A percentile compares a stretch with the other conserved stretches of the same genome.
Conservation (phyloP, 2,797 vertebrate species). For the Perodicticus potto region DNA sequence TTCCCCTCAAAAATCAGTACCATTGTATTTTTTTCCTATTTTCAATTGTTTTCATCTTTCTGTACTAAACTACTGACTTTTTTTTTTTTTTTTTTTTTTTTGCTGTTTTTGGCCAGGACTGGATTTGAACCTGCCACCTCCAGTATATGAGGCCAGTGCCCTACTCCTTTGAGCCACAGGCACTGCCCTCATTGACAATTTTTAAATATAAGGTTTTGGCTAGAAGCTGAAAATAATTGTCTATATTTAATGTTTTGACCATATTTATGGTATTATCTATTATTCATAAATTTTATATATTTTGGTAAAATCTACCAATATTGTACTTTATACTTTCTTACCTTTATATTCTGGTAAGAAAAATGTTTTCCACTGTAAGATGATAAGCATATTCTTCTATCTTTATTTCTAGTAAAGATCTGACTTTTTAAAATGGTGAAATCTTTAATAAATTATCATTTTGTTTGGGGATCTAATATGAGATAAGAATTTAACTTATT, state of each 20-base stretch:
- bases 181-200: neutral
- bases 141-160: too few species aligned
- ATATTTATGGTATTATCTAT: neutral
- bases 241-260: constrained; percentile 25
- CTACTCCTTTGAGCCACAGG: too few species aligned
- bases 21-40: neutral
- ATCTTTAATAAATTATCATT: constrained; percentile 38
- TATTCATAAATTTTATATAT: neutral
- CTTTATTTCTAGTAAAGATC: constrained; percentile 26
- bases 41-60: constrained; percentile 49
- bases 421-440: neutral
- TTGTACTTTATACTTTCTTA: constrained; percentile 45
- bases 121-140: too few species aligned
- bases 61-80: neutral
- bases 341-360: constrained; percentile 29
- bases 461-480: neutral
- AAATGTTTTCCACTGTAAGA: neutral
- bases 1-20: neutral
- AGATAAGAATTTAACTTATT: constrained; percentile 1
- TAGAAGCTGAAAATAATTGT: constrained; percentile 48
- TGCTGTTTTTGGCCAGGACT: too few species aligned
- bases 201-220: neutral
- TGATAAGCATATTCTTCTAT: neutral
- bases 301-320: neutral
- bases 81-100: too few species aligned